Conservation (phyloP, 2,797 vertebrate species). For the Artibeus jamaicensis region DNA sequence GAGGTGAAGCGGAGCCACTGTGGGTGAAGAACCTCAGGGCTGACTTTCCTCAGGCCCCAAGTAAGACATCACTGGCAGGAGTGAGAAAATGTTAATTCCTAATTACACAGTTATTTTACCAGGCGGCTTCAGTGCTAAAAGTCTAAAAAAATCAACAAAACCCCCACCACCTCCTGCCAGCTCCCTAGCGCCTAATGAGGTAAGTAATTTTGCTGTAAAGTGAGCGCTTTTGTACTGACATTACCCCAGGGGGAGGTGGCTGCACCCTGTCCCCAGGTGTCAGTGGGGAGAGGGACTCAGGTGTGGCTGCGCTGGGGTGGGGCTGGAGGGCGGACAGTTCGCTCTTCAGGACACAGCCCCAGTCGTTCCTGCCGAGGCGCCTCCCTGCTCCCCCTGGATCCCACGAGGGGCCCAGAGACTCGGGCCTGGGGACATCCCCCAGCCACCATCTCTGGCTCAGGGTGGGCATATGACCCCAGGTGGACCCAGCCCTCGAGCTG, state of each 20-base stretch:
- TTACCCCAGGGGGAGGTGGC: constrained; percentile 56
- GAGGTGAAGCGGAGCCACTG: background rate
- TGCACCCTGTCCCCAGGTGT: background rate
- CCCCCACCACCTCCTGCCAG: constrained; percentile 47
- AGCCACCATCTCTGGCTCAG: background rate
- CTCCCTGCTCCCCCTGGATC: background rate
- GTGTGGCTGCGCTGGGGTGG: fast-evolving
- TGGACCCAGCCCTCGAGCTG: background rate
- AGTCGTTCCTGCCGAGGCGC: background rate
- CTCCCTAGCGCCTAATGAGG: constrained; percentile 62
- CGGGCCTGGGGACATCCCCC: background rate
- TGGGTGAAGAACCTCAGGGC: background rate
- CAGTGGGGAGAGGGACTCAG: fast-evolving
- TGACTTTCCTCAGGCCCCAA: constrained; percentile 39
- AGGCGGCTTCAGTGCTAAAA: constrained; percentile 60
- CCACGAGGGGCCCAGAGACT: background rate
- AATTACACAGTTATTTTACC: constrained; percentile 79
- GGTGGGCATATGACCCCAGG: background rate
- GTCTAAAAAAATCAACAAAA: constrained; percentile 68
- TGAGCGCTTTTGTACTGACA: constrained; percentile 46
- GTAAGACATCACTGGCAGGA: constrained; percentile 68
- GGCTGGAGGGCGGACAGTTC: background rate
- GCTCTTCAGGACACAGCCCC: background rate
- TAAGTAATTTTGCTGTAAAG: constrained; percentile 51
- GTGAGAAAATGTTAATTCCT: constrained; percentile 78